A percentile compares a stretch with the other conserved stretches of the same genome.
Evolutionary conservation across 2,113 vertebrate species (phyloP).

Genomic region (Lepus europaeus): DNA sequence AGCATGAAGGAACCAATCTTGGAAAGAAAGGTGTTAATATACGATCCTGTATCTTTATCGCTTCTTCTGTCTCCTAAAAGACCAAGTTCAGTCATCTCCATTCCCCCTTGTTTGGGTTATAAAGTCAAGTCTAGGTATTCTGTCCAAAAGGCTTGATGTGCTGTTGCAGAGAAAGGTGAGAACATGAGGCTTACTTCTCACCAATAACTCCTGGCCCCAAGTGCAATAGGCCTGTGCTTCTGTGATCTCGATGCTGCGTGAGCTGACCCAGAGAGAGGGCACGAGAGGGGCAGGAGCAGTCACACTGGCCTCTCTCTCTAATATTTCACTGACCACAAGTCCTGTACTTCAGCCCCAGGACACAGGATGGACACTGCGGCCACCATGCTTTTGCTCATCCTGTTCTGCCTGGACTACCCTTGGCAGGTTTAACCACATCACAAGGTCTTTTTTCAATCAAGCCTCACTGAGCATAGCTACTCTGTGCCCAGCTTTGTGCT

Average conservation of each 20-base stretch:
- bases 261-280: not conserved
- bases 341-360: not conserved
- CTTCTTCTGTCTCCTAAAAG: constrained; percentile 74
- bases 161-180: constrained; percentile 57
- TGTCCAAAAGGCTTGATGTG: constrained; percentile 67
- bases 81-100: constrained; percentile 69
- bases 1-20: constrained; percentile 68
- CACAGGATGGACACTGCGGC: not conserved
- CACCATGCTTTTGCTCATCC: not conserved
- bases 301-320: not conserved
- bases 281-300: not conserved
- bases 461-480: not conserved
- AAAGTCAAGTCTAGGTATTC: constrained; percentile 70
- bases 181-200: constrained; percentile 56
- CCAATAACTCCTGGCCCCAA: constrained; percentile 21
- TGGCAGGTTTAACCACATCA: not conserved
- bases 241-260: not conserved
- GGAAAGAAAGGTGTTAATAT: constrained; percentile 67
- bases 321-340: not conserved
- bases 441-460: not conserved
- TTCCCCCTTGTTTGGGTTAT: constrained; percentile 65
- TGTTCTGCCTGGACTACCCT: not conserved
- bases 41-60: constrained; percentile 75
- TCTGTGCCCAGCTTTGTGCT: not conserved
- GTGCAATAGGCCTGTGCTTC: not conserved